Evolutionary conservation across 2,113 vertebrate species (phyloP).

Genomic region (Entelurus aequoreus): DNA sequence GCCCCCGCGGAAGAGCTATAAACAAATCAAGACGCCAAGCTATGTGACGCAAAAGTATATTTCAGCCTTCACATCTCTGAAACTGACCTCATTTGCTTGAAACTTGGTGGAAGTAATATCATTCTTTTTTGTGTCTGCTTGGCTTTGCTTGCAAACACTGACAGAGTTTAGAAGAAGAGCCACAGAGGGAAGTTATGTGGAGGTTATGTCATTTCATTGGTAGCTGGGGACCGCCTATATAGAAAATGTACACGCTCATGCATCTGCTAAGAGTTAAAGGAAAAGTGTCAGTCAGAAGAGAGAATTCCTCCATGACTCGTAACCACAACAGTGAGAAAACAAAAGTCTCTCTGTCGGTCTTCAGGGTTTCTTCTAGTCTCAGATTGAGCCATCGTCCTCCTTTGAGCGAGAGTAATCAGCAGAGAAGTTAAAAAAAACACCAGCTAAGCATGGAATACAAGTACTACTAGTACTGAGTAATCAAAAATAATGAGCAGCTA

Average conservation of each 20-base stretch:
- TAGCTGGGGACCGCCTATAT: not conserved
- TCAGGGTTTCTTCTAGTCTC: slow-evolving; percentile 29
- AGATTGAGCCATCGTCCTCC: slow-evolving; percentile 14
- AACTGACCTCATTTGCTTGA: no score
- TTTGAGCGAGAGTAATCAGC: slow-evolving; percentile 4
- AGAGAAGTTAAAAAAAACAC: slow-evolving; percentile 7
- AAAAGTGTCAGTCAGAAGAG: slow-evolving; percentile 32
- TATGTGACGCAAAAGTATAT: no score
- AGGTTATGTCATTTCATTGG: not conserved
- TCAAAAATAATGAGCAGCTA: slow-evolving; percentile 41
- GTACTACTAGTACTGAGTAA: slow-evolving; percentile 21
- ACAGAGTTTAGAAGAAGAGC: no score
- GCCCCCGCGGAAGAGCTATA: no score
- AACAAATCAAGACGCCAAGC: no score
- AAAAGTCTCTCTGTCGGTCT: slow-evolving; percentile 29
- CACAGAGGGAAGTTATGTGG: no score
- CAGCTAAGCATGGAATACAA: slow-evolving; percentile 1
- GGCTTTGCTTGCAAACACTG: no score
- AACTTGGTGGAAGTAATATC: no score
- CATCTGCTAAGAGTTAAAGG: slow-evolving; percentile 23
- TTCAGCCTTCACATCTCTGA: no score
- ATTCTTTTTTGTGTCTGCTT: no score
- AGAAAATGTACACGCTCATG: not conserved
- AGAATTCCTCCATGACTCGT: slow-evolving; percentile 28
- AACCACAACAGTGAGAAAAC: slow-evolving; percentile 28